Evolutionary conservation across 2,888 invertebrate genomes (phyloP), one percentile per base, ranked within the genome.

Genomic region (Polietes domitor): DNA sequence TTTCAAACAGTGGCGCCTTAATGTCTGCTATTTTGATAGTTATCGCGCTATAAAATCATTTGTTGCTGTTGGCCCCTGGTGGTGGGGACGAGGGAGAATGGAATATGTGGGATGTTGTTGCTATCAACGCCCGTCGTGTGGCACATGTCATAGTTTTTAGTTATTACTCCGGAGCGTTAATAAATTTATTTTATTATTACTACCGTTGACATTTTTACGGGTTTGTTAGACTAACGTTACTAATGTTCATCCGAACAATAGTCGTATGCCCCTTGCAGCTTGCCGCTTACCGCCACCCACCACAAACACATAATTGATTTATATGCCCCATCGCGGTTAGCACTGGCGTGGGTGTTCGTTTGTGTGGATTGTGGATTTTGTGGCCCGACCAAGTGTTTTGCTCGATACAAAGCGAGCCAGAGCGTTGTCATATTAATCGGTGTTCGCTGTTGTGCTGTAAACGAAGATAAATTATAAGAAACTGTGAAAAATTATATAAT

Each of bases 11-110:
- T 65, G 86, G 81, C 85, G 83, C 81, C 83, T 73, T 72, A 75
- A 43, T 72, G 85, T 86, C 86, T 86, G 79, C 81, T 79, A 77
- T 74, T 74, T 75, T 77, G 83, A 81, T 85, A 74, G 77, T 74
- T 82, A 85, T 83, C 83, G 79, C 83, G 79, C 43, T 12, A 74
- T 74, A 70, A 55, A 73, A 84, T 77, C 53, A 24, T 47, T n/a
- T 58, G 17, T 72, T 61, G 17, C 61, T 71, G 50, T 47, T 15
- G 15, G 24, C 19, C 32, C 32, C 4, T 32, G 32, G 12, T 37
- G 37, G 37, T 37, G 58, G 26, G 4, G 58, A 2, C 15, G 15
- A 15, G 2, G 28, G 28, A n/a, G n/a, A n/a, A n/a, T n/a, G n/a
- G n/a, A n/a, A n/a, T n/a, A n/a, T n/a, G n/a, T n/a, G 28, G 28